Evolutionary conservation across 23 tunicate species (phyloP), one percentile per base, ranked within the genome.

Genomic region (Halocynthia roretzi): DNA sequence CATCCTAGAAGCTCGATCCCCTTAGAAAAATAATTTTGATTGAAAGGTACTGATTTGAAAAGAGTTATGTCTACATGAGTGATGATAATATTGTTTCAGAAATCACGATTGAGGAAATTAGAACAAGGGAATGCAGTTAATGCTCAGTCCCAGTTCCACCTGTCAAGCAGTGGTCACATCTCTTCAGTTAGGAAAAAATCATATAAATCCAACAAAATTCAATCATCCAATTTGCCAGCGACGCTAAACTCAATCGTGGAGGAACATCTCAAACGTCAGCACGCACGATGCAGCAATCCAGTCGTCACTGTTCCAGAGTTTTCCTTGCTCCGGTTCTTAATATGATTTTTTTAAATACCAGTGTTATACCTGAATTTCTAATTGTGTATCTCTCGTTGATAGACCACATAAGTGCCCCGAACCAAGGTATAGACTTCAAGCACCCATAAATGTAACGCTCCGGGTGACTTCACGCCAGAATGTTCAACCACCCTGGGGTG

Each of bases 241-340:
- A 91, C 80, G 2, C 71, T 91, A 31, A 91, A 82, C 76, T 76
- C 90, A 7, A 85, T 91, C 31, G 86, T 91, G 11, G 87, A 85
- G 11, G 90, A 77, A 19, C 77, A 80, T 63, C 77, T 85, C 14
- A 83, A 85, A 67, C 78, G 76, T 48, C 97, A 91, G 66, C 97
- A 91, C 72, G 63, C 87, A 52, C 82, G 71, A 50, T 91, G 97
- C 80, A 73, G 83, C 64, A 91, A 91, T 51, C 97, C 97, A 48
- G 97, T 91, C 20, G 90, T 81, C 56, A 91, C 97, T 8, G 97
- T 91, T 14, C 97, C 97, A 2, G 86, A 91, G 68, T 91, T 91
- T 80, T 91, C 97, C 40, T 81, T 91, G 8, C 22, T 77, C 20
- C 81, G 78, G 92, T 86, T n/a, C 72, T 68, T n/a, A 12, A 68